Evolutionary conservation across 2,113 vertebrate species (phyloP).

Genomic region (Antennarius striatus): DNA sequence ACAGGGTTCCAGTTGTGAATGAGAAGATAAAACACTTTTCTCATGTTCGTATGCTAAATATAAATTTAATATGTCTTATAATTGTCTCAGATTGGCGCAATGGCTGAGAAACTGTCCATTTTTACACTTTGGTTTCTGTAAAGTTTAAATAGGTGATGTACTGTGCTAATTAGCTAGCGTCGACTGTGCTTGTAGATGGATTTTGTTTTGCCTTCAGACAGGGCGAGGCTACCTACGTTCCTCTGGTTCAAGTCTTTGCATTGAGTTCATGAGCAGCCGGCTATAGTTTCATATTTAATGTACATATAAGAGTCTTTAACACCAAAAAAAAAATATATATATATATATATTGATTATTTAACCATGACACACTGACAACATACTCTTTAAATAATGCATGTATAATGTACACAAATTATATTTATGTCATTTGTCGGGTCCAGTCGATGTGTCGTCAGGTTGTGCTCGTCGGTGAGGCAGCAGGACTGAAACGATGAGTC

Average conservation of each 20-base stretch:
- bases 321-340: too few relatives aligned
- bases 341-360: neutral
- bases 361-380: neutral
- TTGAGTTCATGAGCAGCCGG: neutral
- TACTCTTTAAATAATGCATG: neutral
- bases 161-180: neutral
- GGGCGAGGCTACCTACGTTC: too few relatives aligned
- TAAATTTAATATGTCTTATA: constrained; percentile 1
- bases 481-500: constrained; percentile 59
- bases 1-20: neutral
- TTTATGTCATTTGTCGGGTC: constrained; percentile 18
- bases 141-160: neutral
- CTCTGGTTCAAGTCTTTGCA: neutral
- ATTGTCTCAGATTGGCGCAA: neutral
- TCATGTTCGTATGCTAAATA: neutral
- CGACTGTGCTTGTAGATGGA: neutral
- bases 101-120: neutral
- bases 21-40: neutral
- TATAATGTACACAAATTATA: neutral
- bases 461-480: constrained; percentile 41
- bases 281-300: neutral
- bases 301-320: too few relatives aligned
- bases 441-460: constrained; percentile 40
- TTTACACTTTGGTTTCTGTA: neutral
- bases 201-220: neutral